Conservation (phyloP, 1,140 invertebrate species). For the Temnothorax curvispinosus region DNA sequence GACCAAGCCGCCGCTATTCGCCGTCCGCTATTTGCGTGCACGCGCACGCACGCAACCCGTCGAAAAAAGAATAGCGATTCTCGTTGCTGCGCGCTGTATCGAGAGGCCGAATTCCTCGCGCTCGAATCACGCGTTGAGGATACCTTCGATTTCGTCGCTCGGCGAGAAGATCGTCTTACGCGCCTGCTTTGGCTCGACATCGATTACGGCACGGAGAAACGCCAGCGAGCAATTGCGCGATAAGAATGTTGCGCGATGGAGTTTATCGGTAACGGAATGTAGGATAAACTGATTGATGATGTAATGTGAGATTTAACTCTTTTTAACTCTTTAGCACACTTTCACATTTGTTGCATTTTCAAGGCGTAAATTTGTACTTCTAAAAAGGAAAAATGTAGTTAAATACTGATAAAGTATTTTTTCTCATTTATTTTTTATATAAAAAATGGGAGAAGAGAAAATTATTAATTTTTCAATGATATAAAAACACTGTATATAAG, state of each 20-base stretch:
- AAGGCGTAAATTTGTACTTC: neutral
- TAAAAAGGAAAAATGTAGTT: neutral
- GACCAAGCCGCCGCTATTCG: constrained; percentile 8
- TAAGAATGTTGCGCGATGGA: constrained; percentile 31
- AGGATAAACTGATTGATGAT: constrained; percentile 27
- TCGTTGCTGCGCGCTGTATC: neutral
- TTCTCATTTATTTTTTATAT: neutral
- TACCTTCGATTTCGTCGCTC: constrained; percentile 16
- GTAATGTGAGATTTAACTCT: neutral
- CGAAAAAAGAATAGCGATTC: constrained; percentile 24
- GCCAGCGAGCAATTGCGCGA: neutral
- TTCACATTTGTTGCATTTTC: neutral
- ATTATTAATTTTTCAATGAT: neutral
- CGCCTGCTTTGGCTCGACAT: constrained; percentile 47
- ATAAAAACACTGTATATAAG: neutral
- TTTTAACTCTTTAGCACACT: neutral
- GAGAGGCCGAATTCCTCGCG: constrained; percentile 33
- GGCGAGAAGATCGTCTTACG: constrained; percentile 50
- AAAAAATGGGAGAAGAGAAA: neutral
- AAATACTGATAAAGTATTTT: neutral
- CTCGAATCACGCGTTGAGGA: constrained; percentile 38
- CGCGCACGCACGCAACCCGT: neutral
- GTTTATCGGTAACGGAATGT: constrained; percentile 20
- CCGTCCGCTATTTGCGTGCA: constrained; percentile 70
- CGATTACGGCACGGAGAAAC: constrained; percentile 14